A percentile compares a stretch with the other conserved stretches of the same genome.
Evolutionary conservation across 2,888 invertebrate genomes (phyloP).

Genomic region (Pollenia labialis): DNA sequence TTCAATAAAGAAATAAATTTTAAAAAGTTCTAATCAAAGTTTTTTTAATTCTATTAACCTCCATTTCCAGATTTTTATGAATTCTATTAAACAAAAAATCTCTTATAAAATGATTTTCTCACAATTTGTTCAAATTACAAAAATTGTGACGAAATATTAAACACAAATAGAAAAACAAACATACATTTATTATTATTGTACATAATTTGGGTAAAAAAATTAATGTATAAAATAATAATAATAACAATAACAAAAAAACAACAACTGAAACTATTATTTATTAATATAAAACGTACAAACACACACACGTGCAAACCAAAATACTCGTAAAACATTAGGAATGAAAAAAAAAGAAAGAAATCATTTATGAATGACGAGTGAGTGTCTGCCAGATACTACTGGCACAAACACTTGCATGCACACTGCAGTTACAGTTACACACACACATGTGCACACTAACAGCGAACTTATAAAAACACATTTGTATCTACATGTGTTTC

Average conservation of each 20-base stretch:
- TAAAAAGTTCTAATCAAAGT: too few relatives aligned
- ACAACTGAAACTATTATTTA: constrained; percentile 56
- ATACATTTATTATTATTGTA: too few relatives aligned
- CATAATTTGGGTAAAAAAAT: constrained; percentile 54
- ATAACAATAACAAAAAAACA: neutral
- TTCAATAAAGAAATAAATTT: too few relatives aligned
- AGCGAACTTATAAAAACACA: constrained; percentile 10
- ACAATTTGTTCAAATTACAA: too few relatives aligned
- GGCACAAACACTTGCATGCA: constrained; percentile 6
- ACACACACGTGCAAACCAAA: constrained; percentile 5
- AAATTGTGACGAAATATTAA: too few relatives aligned
- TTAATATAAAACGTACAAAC: constrained; percentile 48
- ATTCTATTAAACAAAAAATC: too few relatives aligned
- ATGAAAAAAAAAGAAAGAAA: constrained; percentile 39
- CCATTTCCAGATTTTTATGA: too few relatives aligned
- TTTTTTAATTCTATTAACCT: too few relatives aligned
- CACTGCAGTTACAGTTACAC: neutral
- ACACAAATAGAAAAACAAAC: too few relatives aligned
- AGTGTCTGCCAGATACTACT: constrained; percentile 54
- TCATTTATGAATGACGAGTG: constrained; percentile 67
- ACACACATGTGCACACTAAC: neutral
- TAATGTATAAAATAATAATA: constrained; percentile 53
- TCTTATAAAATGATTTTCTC: too few relatives aligned
- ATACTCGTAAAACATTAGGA: constrained; percentile 45
- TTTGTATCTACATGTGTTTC: constrained; percentile 30